Percentiles rank a stretch among this genome's conserved stretches.
Conservation (phyloP, 2,113 vertebrate genomes). For the Siphamia tubifer region DNA sequence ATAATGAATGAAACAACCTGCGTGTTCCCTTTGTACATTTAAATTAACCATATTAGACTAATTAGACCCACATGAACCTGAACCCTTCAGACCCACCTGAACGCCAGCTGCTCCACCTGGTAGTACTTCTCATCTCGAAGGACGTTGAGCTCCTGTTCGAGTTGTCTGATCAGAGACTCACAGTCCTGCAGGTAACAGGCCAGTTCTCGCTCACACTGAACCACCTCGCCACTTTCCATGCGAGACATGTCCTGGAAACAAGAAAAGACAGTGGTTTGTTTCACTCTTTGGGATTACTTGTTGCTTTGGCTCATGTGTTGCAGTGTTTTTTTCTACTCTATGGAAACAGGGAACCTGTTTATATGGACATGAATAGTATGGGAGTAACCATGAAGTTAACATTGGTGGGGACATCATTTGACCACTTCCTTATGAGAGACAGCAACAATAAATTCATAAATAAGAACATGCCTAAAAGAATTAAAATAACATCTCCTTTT, state of each 20-base stretch:
- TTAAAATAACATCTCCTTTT: too few relatives aligned
- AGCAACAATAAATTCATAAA: too few relatives aligned
- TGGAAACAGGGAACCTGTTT: too few relatives aligned
- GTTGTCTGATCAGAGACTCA: constrained; percentile 86
- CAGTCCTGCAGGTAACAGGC: constrained; percentile 92
- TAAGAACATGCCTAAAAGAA: too few relatives aligned
- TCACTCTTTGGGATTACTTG: background rate
- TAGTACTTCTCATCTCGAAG: constrained; percentile 93
- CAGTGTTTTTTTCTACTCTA: background rate
- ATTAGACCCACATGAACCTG: background rate
- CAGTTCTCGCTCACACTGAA: constrained; percentile 89
- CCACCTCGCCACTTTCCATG: constrained; percentile 86
- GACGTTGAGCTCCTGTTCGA: constrained; percentile 91
- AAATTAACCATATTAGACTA: background rate
- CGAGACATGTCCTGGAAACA: constrained; percentile 87
- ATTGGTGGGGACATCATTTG: too few relatives aligned
- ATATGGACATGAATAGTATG: too few relatives aligned
- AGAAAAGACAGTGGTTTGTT: background rate
- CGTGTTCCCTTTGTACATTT: background rate
- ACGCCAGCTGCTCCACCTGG: constrained; percentile 95
- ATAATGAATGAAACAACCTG: background rate
- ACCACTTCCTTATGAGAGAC: too few relatives aligned
- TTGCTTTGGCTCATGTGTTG: background rate
- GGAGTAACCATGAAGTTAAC: background rate
- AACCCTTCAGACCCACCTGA: constrained; percentile 83